These are phyloP conservation scores for Hapalemur alaotrensis DNA, from an alignment of 2,797 vertebrate species.

Conservation along the genomic window DNA sequence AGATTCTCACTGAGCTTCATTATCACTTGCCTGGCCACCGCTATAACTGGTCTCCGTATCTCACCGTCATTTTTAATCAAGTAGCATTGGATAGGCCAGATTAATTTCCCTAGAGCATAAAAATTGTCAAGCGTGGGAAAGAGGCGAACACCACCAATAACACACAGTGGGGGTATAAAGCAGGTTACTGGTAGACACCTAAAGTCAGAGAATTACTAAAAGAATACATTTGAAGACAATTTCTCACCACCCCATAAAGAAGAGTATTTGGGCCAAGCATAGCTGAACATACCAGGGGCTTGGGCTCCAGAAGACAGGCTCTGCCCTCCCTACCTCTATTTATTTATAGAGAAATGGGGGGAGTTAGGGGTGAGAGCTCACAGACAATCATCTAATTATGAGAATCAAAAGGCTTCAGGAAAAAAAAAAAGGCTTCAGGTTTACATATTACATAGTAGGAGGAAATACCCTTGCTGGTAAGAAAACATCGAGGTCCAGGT, in stretches of 20 bases:
- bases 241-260: background rate
- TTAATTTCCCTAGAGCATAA: background rate
- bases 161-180: background rate
- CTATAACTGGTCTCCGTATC: background rate
- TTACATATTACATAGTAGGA: background rate
- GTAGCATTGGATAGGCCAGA: background rate
- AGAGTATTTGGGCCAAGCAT: background rate
- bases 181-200: background rate
- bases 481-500: background rate
- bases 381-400: background rate
- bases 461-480: background rate
- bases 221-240: background rate
- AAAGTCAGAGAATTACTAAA: background rate
- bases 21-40: background rate
- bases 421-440: background rate
- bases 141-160: background rate
- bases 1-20: background rate
- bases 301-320: background rate
- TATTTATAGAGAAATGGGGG: background rate
- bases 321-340: background rate
- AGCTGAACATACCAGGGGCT: background rate
- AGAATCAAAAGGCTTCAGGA: background rate
- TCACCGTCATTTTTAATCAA: background rate
- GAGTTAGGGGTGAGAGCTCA: rapidly evolving
- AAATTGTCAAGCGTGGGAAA: background rate